Evolutionary conservation across 2,113 vertebrate genomes (phyloP), one percentile per base, ranked within the genome.

Genomic region (Aphyosemion australe): DNA sequence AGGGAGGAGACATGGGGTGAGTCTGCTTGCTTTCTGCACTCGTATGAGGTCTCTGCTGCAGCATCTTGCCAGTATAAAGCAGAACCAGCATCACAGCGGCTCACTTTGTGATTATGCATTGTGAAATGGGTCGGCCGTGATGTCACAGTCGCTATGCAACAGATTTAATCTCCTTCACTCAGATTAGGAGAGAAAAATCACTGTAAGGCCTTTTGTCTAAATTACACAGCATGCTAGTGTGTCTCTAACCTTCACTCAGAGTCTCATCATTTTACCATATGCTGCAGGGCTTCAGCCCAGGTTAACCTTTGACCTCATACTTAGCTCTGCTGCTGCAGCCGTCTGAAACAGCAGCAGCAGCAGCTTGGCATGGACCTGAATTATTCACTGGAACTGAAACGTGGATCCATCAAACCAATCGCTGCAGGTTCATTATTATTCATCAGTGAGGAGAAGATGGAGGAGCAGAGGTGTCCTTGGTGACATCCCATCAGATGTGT

Each of bases 161-260:
- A 71, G 65, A 65, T 84, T 80, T 71, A 78, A 80, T 84, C 76
- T 53, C 59, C 41, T 65, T 59, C 65, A 16, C 37, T 11, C 57
- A 75, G 80, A 85, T 84, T 82, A 84, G 65, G 61, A 76, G 20
- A 43, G 39, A 31, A 47, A 72, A 80, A 69, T 57, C 73, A 32
- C 46, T n/a, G 1, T 21, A 42, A 37, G 61, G 48, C 62, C 69
- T 83, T 81, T 83, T 53, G 66, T 76, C 37, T 78, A 64, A 77
- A 81, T 74, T 63, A 69, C 63, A 72, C 16, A 16, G 42, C 42
- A n/a, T 55, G 43, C 13, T 39, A 65, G 49, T 14, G 57, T 61
- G 26, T 73, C 54, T 61, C 42, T 63, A 48, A 72, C 57, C 67
- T 70, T 42, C 51, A 18, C 19, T 58, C 13, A 4, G 37, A 6